A percentile compares a stretch with the other conserved stretches of the same genome.
Conservation (phyloP, 2,113 vertebrate genomes). For the Ageneiosus marmoratus region DNA sequence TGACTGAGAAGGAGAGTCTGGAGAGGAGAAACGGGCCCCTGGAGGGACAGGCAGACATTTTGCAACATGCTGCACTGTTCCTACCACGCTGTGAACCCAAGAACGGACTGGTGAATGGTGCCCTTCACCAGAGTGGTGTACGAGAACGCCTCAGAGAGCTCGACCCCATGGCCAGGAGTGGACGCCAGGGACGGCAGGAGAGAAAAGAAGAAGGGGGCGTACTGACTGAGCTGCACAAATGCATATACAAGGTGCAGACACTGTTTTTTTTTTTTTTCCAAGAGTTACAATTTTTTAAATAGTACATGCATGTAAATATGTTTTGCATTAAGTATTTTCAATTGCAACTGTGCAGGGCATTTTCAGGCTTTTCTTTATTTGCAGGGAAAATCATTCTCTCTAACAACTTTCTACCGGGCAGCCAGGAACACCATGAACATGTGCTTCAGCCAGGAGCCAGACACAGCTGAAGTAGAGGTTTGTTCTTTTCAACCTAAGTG, state of each 20-base stretch:
- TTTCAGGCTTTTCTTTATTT: conserved; percentile 47
- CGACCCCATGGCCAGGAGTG: conserved; percentile 76
- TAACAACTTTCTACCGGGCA: conserved; percentile 88
- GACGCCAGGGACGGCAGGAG: conserved; percentile 80
- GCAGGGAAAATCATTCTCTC: conserved; percentile 88
- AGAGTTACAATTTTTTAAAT: neutral
- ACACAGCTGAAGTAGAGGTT: conserved; percentile 87
- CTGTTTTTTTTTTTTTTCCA: neutral
- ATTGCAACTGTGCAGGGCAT: neutral
- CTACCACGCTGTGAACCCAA: conserved; percentile 85
- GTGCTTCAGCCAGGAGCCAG: conserved; percentile 87
- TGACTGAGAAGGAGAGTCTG: conserved; percentile 83
- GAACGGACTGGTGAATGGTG: conserved; percentile 80
- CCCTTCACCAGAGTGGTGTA: conserved; percentile 81
- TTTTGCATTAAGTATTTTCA: neutral
- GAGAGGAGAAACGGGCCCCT: conserved; percentile 85
- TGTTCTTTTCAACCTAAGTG: conserved; percentile 31
- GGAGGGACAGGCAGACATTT: conserved; percentile 82
- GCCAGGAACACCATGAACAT: conserved; percentile 91
- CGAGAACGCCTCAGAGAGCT: conserved; percentile 81
- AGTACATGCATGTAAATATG: neutral
- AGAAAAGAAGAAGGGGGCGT: conserved; percentile 76
- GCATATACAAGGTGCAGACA: conserved; percentile 82
- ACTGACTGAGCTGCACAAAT: conserved; percentile 85
- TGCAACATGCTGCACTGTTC: conserved; percentile 79